Evolutionary conservation across 2,888 invertebrate species (phyloP).

Genomic region (Silvanus unidentatus): DNA sequence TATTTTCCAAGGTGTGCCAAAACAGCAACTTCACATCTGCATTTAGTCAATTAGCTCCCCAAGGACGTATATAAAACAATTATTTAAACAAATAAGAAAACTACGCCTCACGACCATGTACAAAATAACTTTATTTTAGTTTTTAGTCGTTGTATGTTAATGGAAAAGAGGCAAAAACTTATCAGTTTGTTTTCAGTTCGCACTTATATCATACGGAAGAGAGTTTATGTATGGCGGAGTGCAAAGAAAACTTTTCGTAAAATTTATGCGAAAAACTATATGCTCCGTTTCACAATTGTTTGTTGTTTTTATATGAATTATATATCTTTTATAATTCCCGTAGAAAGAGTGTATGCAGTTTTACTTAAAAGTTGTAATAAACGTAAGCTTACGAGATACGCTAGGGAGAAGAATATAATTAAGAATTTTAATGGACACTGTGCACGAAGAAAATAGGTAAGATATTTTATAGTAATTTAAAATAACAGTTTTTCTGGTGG

Average conservation of each 20-base stretch:
- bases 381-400: constrained; percentile 32
- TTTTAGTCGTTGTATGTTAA: too few relatives aligned
- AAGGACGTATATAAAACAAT: too few relatives aligned
- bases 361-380: constrained; percentile 34
- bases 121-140: too few relatives aligned
- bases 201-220: too few relatives aligned
- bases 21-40: neutral
- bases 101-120: too few relatives aligned
- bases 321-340: constrained; percentile 1
- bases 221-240: too few relatives aligned
- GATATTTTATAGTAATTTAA: constrained; percentile 25
- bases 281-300: neutral
- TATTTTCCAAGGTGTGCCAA: too few relatives aligned
- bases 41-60: too few relatives aligned
- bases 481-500: constrained; percentile 5
- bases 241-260: neutral
- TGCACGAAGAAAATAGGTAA: constrained; percentile 39
- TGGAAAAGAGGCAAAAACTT: too few relatives aligned
- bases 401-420: constrained; percentile 36
- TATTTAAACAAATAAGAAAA: too few relatives aligned
- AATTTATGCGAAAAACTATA: constrained; percentile 3
- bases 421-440: constrained; percentile 40
- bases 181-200: too few relatives aligned
- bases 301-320: neutral
- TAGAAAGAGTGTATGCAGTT: constrained; percentile 25